Evolutionary conservation across 2,888 invertebrate species (phyloP).

Genomic region (Apocheima hispidaria): DNA sequence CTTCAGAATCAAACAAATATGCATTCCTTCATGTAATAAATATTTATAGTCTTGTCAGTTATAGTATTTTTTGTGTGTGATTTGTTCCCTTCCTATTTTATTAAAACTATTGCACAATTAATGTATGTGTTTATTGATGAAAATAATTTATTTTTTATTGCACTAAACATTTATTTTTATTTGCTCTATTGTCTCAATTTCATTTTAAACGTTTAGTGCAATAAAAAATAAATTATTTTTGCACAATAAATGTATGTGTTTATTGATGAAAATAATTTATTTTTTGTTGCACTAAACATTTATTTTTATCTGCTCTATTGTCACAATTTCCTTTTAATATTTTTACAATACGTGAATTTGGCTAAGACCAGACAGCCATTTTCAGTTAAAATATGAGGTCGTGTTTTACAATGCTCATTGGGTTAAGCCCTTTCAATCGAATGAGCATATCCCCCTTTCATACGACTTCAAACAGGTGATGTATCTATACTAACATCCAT

Average conservation of each 20-base stretch:
- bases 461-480: conserved; percentile 24
- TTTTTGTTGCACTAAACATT: neutral
- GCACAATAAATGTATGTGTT: neutral
- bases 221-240: too few species aligned
- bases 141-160: neutral
- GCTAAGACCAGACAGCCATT: neutral
- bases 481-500: conserved; percentile 1
- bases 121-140: neutral
- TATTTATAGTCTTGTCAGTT: too few species aligned
- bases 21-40: neutral
- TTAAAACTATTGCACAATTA: neutral
- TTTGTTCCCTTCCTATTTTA: neutral
- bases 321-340: too few species aligned
- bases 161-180: neutral
- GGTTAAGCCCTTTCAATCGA: conserved; percentile 32
- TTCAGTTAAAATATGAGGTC: conserved; percentile 16
- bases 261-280: neutral
- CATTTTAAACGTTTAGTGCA: too few species aligned
- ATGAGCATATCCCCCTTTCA: conserved; percentile 32
- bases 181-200: neutral
- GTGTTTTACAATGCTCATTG: conserved; percentile 36
- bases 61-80: neutral
- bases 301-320: neutral
- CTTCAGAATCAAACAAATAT: neutral
- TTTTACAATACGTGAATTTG: too few species aligned